Base-by-base conservation (phyloP, 2,113 vertebrate genomes). In the Trogon melanurus region DNA sequence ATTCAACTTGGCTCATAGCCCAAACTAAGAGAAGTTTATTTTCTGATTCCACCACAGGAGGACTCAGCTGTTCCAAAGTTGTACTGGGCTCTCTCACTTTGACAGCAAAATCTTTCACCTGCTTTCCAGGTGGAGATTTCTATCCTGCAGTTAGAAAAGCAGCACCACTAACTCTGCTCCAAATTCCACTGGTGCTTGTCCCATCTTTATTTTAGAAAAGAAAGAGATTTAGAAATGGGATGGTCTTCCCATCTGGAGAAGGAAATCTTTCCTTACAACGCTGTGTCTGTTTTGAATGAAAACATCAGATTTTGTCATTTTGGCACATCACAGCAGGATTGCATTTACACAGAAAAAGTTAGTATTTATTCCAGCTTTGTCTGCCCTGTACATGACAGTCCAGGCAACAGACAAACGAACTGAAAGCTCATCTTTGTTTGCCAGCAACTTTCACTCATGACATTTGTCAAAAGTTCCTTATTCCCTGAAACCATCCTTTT, bases 331-430 rank as follows among this genome's bases (percentile, higher is more conserved):
- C 50, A 36, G 65, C 26, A 71, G 32, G 61, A 75, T 91, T 91
- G 61, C 69, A 92, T 84, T 89, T 45, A 74, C 73, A 91, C 71
- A 88, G 62, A 75, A 85, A 45, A 32, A 45, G 30, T 79, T 7
- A 13, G 60, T 32, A 84, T 81, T 91, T 91, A 84, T 85, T 96
- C 85, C 92, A 96, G 83, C 70, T 95, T 93, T 92, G 91, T 87
- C 93, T 95, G 95, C 76, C 90, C 88, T 75, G 65, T 47, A 75
- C 53, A 79, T 11, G 17, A 78, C 5, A 88, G 88, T 48, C 53
- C 85, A 94, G 93, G 72, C 87, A 88, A 71, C 58, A 34, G 51
- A 93, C 60, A 83, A 93, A 90, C 27, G 12, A 74, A 36, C 75
- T n/a, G 32, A 78, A 57, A 75, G 57, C 32, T 88, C 17, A 1